phyloP scores from a whole-genome alignment of 2,888 invertebrate species.

The Terebella lapidaria region DNA sequence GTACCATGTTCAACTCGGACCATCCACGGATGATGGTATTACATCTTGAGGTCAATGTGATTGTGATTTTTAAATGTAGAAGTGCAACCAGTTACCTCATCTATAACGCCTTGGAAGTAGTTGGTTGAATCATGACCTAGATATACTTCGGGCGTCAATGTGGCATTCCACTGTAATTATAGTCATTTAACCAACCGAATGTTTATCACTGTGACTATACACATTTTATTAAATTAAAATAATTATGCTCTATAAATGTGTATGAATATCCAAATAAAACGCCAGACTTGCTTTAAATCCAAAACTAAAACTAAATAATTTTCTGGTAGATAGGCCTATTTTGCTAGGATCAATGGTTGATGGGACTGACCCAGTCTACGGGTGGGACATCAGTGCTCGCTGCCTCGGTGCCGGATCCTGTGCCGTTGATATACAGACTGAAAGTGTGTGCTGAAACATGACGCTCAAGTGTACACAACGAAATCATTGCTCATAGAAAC shows the following conservation, averaged over 20 bases:
- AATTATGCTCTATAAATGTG: neutral
- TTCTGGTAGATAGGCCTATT: too few relatives aligned
- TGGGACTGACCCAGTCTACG: constrained; percentile 12
- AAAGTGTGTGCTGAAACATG: constrained; percentile 12
- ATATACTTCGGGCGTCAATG: constrained; percentile 5
- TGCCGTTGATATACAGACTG: constrained; percentile 14
- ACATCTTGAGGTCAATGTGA: neutral
- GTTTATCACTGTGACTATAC: neutral
- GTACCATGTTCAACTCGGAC: too few relatives aligned
- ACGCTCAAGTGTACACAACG: too few relatives aligned
- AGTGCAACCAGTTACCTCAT: constrained; percentile 10
- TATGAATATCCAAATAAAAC: neutral
- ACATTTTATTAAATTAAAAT: neutral
- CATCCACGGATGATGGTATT: too few relatives aligned
- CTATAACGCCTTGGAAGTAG: constrained; percentile 16
- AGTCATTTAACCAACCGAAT: constrained; percentile 2
- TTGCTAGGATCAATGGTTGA: too few relatives aligned
- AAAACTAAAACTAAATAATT: neutral
- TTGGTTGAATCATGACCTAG: constrained; percentile 8
- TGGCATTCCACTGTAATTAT: constrained; percentile 1
- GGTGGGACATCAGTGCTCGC: neutral
- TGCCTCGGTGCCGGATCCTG: constrained; percentile 8
- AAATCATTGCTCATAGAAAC: too few relatives aligned
- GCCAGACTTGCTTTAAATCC: too few relatives aligned
- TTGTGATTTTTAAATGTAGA: neutral